Evolutionary conservation across 2,888 invertebrate species (phyloP).

Genomic region (Rotaria magnacalcarata): DNA sequence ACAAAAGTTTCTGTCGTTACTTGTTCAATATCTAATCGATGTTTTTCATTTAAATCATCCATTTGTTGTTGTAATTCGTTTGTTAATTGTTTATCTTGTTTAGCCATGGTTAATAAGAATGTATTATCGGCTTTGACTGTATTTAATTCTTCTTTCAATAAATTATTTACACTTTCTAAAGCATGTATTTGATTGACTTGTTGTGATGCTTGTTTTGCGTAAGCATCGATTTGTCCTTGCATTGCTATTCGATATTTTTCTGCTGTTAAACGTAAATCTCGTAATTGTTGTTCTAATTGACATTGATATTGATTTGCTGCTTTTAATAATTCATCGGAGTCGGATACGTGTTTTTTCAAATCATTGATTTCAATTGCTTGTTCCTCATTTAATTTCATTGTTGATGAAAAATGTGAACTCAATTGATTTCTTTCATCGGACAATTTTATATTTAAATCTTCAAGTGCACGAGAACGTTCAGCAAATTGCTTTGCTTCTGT

Average conservation of each 20-base stretch:
- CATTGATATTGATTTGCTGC: neutral
- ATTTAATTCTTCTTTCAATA: conserved; percentile 17
- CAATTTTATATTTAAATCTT: neutral
- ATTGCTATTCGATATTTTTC: neutral
- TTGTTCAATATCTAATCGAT: neutral
- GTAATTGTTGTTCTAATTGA: neutral
- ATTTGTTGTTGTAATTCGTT: neutral
- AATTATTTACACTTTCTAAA: neutral
- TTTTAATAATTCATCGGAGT: neutral
- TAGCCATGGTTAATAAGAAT: neutral
- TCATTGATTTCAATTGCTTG: neutral
- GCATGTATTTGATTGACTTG: conserved; percentile 30
- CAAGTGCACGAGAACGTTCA: neutral
- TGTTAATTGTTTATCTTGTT: neutral
- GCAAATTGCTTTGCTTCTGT: neutral
- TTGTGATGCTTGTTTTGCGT: neutral
- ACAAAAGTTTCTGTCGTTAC: neutral
- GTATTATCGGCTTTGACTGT: neutral
- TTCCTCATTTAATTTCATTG: neutral
- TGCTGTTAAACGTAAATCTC: neutral
- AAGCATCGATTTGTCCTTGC: neutral
- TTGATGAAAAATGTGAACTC: neutral
- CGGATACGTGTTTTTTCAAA: neutral
- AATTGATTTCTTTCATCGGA: neutral
- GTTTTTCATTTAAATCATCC: neutral